Evolutionary conservation across 2,888 invertebrate genomes (phyloP).

Genomic region (Drosophila siamana): DNA sequence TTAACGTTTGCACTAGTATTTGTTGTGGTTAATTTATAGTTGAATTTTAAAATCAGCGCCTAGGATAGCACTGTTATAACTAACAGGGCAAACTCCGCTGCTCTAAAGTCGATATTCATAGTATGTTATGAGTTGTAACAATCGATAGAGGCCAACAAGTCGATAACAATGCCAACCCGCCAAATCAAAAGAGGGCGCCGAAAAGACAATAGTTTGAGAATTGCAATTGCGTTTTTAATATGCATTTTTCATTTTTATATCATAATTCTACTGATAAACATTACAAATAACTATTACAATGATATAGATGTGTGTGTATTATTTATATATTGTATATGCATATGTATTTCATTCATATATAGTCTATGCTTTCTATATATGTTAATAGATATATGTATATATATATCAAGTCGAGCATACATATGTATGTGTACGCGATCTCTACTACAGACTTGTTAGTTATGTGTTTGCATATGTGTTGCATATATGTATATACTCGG

Average conservation of each 20-base stretch:
- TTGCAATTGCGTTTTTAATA: slow-evolving; percentile 40
- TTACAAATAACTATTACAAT: slow-evolving; percentile 78
- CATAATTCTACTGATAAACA: slow-evolving; percentile 75
- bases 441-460: slow-evolving; percentile 66
- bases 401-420: slow-evolving; percentile 38
- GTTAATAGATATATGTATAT: slow-evolving; percentile 38
- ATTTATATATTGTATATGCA: slow-evolving; percentile 64
- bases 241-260: slow-evolving; percentile 49
- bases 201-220: too few relatives aligned
- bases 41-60: too few relatives aligned
- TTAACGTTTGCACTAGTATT: too few relatives aligned
- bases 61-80: too few relatives aligned
- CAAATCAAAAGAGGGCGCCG: too few relatives aligned
- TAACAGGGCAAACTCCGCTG: too few relatives aligned
- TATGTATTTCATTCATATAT: slow-evolving; percentile 30
- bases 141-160: too few relatives aligned
- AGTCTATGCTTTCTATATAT: slow-evolving; percentile 2
- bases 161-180: too few relatives aligned
- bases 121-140: too few relatives aligned
- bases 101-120: too few relatives aligned
- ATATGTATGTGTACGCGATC: slow-evolving; percentile 29
- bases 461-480: slow-evolving; percentile 52
- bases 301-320: slow-evolving; percentile 68
- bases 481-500: slow-evolving; percentile 32
- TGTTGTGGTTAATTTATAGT: too few relatives aligned